These are phyloP conservation scores for Apodemia zela DNA, from an alignment of 2,888 invertebrate genomes.

Conservation along the genomic window DNA sequence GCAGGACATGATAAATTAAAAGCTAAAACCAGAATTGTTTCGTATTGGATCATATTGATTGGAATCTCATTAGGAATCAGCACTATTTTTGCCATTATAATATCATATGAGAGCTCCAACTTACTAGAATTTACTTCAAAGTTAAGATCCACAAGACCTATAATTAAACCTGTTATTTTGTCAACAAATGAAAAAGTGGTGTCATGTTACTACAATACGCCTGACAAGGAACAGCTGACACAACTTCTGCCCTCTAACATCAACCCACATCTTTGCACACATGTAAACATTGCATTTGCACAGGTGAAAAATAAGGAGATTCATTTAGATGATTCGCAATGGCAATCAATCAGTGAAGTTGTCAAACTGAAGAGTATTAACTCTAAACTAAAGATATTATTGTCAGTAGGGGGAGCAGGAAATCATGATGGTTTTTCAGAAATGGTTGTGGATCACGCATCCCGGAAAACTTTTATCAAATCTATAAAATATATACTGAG, in stretches of 20 bases:
- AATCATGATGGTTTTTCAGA: conserved; percentile 82
- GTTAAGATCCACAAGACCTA: neutral
- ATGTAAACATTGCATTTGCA: conserved; percentile 90
- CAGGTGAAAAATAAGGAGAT: conserved; percentile 82
- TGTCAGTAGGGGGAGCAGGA: conserved; percentile 86
- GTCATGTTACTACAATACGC: conserved; percentile 86
- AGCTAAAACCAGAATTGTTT: neutral
- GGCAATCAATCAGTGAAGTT: conserved; percentile 56
- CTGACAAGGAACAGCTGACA: conserved; percentile 43
- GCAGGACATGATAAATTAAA: neutral
- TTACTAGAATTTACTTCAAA: neutral
- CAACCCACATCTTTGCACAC: conserved; percentile 88
- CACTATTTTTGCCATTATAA: neutral
- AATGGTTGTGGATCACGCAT: conserved; percentile 86
- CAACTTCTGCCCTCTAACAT: conserved; percentile 79
- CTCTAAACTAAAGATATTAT: conserved; percentile 85
- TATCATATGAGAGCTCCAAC: neutral
- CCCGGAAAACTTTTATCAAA: conserved; percentile 82
- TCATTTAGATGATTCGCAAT: conserved; percentile 65
- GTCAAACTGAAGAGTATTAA: conserved; percentile 80
- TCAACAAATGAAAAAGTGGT: conserved; percentile 41
- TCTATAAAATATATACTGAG: conserved; percentile 77
- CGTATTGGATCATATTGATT: neutral
- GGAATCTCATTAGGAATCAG: neutral
- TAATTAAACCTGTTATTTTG: neutral